Evolutionary conservation across 2,113 vertebrate species (phyloP).

Genomic region (Dendropsophus ebraccatus): DNA sequence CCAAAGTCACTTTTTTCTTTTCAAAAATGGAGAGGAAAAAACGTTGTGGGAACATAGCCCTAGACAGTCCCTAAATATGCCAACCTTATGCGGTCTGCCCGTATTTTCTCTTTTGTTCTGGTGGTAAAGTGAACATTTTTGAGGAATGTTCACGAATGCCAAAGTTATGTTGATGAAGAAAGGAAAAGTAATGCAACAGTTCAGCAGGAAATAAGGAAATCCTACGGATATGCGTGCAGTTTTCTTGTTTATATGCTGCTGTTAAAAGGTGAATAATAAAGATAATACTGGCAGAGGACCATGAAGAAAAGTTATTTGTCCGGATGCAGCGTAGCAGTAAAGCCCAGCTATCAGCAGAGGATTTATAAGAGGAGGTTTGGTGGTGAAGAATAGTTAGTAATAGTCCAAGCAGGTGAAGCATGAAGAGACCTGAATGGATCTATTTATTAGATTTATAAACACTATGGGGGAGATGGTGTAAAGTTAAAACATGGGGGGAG

Average conservation of each 20-base stretch:
- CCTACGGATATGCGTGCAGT: neutral
- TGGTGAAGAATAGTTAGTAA: slow-evolving; percentile 2
- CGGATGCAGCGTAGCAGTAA: neutral
- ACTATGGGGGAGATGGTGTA: no score
- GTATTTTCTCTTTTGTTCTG: no score
- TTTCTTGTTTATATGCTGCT: neutral
- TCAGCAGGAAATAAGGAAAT: neutral
- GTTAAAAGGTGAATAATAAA: neutral
- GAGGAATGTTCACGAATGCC: no score
- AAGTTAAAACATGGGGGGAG: no score
- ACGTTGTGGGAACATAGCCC: no score
- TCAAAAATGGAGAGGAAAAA: no score
- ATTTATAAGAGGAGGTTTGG: neutral
- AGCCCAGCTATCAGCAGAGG: slow-evolving; percentile 13
- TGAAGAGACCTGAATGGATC: neutral
- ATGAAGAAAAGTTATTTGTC: slow-evolving; percentile 33
- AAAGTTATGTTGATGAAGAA: neutral
- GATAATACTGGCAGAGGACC: neutral
- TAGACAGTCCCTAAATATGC: no score
- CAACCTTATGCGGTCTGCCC: no score
- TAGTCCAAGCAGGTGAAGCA: neutral
- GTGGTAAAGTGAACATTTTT: no score
- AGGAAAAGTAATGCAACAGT: neutral
- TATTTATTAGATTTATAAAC: neutral
- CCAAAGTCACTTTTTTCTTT: no score